These are phyloP conservation scores for Agapornis canus DNA, from an alignment of 2,797 vertebrate genomes.

Conservation along the genomic window DNA sequence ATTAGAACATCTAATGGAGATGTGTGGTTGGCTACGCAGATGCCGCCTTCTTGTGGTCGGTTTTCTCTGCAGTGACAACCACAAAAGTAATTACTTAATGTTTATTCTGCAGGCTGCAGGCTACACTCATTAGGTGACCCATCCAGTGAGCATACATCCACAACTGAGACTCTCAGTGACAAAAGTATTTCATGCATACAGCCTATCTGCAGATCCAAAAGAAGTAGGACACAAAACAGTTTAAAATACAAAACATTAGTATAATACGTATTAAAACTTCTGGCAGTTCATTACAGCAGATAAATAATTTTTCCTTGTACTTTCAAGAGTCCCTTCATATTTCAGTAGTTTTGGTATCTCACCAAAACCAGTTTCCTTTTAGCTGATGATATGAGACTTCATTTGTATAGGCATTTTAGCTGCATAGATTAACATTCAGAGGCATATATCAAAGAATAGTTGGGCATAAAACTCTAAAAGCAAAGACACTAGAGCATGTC, in stretches of 20 bases:
- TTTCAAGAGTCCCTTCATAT: not conserved
- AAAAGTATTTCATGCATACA: not conserved
- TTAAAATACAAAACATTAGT: not conserved
- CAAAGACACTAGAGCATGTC: not conserved
- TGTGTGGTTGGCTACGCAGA: slow-evolving; percentile 57
- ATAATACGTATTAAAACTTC: not conserved
- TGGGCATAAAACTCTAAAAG: not conserved
- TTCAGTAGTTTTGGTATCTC: not conserved
- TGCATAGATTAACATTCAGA: not conserved
- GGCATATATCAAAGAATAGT: not conserved
- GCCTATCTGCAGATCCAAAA: not conserved
- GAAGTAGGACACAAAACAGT: not conserved
- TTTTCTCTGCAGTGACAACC: slow-evolving; percentile 34
- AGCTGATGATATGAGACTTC: not conserved
- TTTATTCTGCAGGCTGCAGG: not conserved
- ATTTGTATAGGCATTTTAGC: not conserved
- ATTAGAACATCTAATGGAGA: slow-evolving; percentile 58
- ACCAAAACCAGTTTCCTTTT: not conserved
- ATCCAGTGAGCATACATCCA: not conserved
- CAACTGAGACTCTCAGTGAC: not conserved
- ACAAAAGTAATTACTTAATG: not conserved
- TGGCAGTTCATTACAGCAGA: not conserved
- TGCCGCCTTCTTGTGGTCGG: slow-evolving; percentile 23
- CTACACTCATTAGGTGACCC: not conserved
- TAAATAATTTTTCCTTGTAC: not conserved